Conservation (phyloP, 2,113 vertebrate genomes). For the Malaclemys terrapin region DNA sequence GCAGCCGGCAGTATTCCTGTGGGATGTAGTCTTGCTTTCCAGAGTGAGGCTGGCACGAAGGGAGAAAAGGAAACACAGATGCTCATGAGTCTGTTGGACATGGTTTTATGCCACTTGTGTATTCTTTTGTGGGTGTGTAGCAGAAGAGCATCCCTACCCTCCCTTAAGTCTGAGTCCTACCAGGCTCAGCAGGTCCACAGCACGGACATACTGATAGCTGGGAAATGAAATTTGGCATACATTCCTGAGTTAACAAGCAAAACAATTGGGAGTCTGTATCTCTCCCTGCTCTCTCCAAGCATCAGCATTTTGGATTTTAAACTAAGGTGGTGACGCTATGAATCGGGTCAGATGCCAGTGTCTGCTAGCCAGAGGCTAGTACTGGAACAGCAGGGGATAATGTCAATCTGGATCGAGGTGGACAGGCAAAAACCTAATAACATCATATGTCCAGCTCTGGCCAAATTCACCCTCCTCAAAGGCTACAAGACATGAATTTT, state of each 20-base stretch:
- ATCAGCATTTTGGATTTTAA: fast-evolving
- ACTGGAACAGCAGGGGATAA: neutral
- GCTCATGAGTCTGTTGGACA: neutral
- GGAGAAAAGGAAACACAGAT: neutral
- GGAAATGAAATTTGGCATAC: neutral
- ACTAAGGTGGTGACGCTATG: neutral
- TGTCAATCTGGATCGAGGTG: neutral
- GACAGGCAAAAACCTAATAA: neutral
- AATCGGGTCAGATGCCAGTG: neutral
- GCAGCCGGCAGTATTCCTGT: neutral
- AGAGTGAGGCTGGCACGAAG: neutral
- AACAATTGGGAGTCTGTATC: neutral
- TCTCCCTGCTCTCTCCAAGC: fast-evolving
- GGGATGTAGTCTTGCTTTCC: neutral
- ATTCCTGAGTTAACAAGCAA: neutral
- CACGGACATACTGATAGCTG: neutral
- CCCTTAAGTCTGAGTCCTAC: fast-evolving
- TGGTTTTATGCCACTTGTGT: neutral
- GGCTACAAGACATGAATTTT: neutral
- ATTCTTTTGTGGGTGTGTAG: neutral
- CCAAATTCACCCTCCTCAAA: neutral
- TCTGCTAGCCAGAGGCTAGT: neutral
- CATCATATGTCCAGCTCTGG: neutral
- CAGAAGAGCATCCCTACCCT: neutral
- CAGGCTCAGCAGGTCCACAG: neutral